phyloP scores from a whole-genome alignment of 2,888 invertebrate species.

The Folsomia candida region DNA sequence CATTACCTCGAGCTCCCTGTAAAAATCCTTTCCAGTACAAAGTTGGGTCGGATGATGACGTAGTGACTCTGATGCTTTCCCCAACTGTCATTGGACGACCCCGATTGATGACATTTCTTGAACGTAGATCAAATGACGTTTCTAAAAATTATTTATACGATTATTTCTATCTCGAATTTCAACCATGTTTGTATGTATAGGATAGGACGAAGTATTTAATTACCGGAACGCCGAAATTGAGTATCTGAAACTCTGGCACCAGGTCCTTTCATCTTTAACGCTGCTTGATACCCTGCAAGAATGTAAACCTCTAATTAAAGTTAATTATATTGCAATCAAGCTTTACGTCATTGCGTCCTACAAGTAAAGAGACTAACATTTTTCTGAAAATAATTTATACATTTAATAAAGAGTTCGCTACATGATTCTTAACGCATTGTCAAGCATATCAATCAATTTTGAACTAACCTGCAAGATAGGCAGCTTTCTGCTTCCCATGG shows the following conservation, averaged over 20 bases:
- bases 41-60: background rate
- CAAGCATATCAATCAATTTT: no score
- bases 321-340: no score
- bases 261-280: background rate
- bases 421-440: no score
- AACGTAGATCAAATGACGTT: background rate
- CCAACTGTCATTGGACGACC: background rate
- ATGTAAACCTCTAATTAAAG: no score
- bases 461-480: constrained; percentile 10
- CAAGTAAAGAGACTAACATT: no score
- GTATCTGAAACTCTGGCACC: background rate
- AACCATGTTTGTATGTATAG: no score
- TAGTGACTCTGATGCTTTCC: background rate
- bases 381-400: no score
- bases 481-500: constrained; percentile 60
- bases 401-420: no score
- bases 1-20: background rate
- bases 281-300: constrained; percentile 12
- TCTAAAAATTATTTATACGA: background rate
- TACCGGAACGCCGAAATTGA: background rate
- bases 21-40: constrained; percentile 11
- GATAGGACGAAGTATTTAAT: background rate
- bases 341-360: no score
- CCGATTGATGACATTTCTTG: background rate
- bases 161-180: no score